A percentile compares a stretch with the other conserved stretches of the same genome.
These are phyloP conservation scores for Archips xylosteana DNA, from an alignment of 2,888 invertebrate genomes.

Conservation along the genomic window DNA sequence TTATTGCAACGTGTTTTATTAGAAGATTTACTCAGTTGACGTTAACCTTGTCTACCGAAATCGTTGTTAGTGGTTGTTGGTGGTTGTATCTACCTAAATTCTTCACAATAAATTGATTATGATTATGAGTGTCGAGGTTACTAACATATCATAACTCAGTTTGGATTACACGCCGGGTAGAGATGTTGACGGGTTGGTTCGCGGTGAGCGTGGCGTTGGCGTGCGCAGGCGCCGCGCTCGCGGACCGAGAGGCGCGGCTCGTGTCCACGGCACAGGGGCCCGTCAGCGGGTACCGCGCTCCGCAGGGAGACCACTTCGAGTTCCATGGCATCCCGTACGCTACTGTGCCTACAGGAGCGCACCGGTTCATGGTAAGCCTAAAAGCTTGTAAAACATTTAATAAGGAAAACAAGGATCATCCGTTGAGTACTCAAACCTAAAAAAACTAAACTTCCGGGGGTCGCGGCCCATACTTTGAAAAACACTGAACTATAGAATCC, in stretches of 20 bases:
- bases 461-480: too few relatives aligned
- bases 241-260: not conserved
- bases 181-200: not conserved
- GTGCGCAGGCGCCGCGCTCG: not conserved
- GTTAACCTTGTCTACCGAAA: too few relatives aligned
- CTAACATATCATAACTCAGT: not conserved
- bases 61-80: not conserved
- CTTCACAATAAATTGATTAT: too few relatives aligned
- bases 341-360: slow-evolving; percentile 1
- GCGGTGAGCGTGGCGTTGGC: not conserved
- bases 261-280: not conserved
- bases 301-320: slow-evolving; percentile 9
- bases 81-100: too few relatives aligned
- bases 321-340: slow-evolving; percentile 30
- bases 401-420: too few relatives aligned
- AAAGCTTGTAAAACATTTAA: too few relatives aligned
- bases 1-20: too few relatives aligned
- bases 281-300: slow-evolving; percentile 21
- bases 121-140: not conserved
- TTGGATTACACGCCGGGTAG: not conserved
- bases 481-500: too few relatives aligned
- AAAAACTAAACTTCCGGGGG: too few relatives aligned
- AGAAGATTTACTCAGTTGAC: too few relatives aligned
- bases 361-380: not conserved
- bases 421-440: too few relatives aligned